A percentile compares a stretch with the other conserved stretches of the same genome.
These are phyloP conservation scores for Ophraella communa DNA, from an alignment of 2,888 invertebrate species.

Conservation along the genomic window DNA sequence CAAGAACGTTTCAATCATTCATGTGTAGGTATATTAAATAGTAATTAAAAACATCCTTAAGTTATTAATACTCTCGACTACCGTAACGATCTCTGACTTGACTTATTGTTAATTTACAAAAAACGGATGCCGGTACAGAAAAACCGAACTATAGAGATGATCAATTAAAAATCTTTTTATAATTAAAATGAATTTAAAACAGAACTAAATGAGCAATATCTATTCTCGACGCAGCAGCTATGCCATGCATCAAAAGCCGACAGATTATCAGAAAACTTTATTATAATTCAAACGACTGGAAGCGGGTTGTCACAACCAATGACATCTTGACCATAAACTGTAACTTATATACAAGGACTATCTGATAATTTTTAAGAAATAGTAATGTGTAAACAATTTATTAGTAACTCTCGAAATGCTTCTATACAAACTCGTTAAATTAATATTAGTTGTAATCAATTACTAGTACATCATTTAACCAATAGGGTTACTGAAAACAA, in stretches of 20 bases:
- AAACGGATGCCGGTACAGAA: conserved; percentile 49
- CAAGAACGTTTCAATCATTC: background rate
- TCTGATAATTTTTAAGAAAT: background rate
- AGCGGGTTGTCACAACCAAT: conserved; percentile 35
- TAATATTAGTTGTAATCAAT: too few relatives aligned
- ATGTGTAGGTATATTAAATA: background rate
- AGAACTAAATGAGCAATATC: conserved; percentile 58
- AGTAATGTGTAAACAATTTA: too few relatives aligned
- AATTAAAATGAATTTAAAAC: conserved; percentile 57
- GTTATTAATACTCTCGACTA: conserved; percentile 1
- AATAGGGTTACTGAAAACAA: too few relatives aligned
- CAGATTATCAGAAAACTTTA: conserved; percentile 56
- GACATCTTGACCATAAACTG: conserved; percentile 30
- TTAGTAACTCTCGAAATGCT: too few relatives aligned
- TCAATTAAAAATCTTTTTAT: conserved; percentile 60
- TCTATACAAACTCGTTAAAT: too few relatives aligned
- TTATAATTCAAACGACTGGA: conserved; percentile 54
- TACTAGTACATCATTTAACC: too few relatives aligned
- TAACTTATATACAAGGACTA: conserved; percentile 23
- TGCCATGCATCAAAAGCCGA: conserved; percentile 55
- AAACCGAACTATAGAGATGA: conserved; percentile 51
- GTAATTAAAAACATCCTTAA: background rate
- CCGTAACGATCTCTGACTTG: conserved; percentile 34
- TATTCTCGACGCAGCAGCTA: conserved; percentile 52
- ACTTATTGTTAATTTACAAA: conserved; percentile 44